Base-by-base conservation (phyloP, 2,113 vertebrate genomes). In the Lepus europaeus region DNA sequence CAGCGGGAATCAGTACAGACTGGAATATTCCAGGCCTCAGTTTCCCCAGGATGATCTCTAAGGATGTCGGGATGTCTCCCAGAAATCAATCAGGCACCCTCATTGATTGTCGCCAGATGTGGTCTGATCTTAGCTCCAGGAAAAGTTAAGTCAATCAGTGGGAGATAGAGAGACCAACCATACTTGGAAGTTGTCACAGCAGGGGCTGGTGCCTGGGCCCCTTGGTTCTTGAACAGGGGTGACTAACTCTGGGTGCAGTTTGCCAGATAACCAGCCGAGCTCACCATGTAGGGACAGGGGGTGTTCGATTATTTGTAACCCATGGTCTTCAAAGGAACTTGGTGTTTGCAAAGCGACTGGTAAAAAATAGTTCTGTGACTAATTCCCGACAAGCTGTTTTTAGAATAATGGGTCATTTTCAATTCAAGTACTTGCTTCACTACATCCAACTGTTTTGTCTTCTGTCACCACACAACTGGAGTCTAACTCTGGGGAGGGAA, bases 371-470 rank as follows among this genome's bases (percentile, higher is more conserved):
- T 92, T 82, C 90, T 74, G 83, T 85, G 29, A 90, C 64, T 70
- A 90, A 90, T 88, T 81, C 77, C 63, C 17, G 7, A 81, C 73
- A 59, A 90, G 90, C 63, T 89, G 64, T 93, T 96, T 96, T 95
- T 89, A 95, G 51, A 94, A 76, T 79, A 97, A 76, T 70, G 79
- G 70, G 82, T 93, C 86, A 89, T 95, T 96, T 95, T 88, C 81
- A 87, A 83, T 87, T 90, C 78, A 95, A 93, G 53, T 51, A 59
- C 74, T 80, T 85, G 77, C 69, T 77, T 90, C 91, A 87, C 83
- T 95, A 22, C 36, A 66, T 63, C 66, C 85, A 87, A 93, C 85
- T 92, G 82, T 83, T 90, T 85, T 79, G 76, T 86, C 86, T 95
- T 86, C 86, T 95, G 51, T 45, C 64, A 59, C 53, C 23, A 66